Conservation (phyloP, 2,888 invertebrate species). For the Argynnis bischoffii region DNA sequence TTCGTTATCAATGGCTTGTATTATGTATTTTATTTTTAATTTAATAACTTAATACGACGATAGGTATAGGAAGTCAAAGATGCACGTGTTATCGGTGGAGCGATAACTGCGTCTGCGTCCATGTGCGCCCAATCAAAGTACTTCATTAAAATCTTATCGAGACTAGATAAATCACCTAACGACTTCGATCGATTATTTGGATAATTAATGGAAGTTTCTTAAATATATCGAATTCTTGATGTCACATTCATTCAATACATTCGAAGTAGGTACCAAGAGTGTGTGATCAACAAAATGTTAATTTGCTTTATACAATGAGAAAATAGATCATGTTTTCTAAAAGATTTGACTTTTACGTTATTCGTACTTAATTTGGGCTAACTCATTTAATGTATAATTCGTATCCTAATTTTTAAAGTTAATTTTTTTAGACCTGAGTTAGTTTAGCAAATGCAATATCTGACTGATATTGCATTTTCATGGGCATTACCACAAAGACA, state of each 20-base stretch:
- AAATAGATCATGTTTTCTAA: no score
- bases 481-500: no score
- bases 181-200: conserved; percentile 80
- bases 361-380: no score
- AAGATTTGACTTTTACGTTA: no score
- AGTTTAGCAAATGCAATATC: no score
- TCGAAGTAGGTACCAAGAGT: neutral
- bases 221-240: conserved; percentile 74
- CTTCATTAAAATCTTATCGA: conserved; percentile 83
- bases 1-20: conserved; percentile 48
- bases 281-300: no score
- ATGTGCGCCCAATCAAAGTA: conserved; percentile 80
- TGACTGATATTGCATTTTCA: no score
- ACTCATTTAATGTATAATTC: no score
- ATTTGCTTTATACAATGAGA: no score
- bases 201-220: conserved; percentile 78
- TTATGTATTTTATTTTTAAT: conserved; percentile 69
- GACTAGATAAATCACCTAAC: conserved; percentile 81
- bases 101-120: conserved; percentile 73
- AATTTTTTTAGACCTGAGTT: no score
- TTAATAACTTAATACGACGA: conserved; percentile 79
- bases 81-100: conserved; percentile 68
- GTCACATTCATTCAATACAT: conserved; percentile 49
- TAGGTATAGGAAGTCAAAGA: conserved; percentile 76
- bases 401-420: no score